Conservation (phyloP, 2,113 vertebrate species). For the Crotalus horridus region DNA sequence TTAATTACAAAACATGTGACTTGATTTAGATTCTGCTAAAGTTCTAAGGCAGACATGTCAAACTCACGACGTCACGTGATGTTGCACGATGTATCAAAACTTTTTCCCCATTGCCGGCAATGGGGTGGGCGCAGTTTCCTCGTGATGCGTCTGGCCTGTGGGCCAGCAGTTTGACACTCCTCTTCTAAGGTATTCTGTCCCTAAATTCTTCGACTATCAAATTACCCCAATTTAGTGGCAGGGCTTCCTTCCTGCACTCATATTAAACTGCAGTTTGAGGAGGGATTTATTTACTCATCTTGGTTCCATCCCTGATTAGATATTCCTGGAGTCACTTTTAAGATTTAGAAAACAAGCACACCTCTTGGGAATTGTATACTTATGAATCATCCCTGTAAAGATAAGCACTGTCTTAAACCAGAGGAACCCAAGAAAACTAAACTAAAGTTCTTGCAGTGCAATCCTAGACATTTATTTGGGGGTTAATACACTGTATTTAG, state of each 20-base stretch:
- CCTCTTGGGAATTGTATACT: background rate
- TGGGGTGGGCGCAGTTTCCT: too few species aligned
- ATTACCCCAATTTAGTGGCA: background rate
- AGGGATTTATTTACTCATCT: background rate
- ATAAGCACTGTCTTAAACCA: background rate
- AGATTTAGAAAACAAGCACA: background rate
- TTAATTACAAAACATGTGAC: background rate
- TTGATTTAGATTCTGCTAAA: background rate
- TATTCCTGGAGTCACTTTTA: background rate
- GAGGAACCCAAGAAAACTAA: background rate
- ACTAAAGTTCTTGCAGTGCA: background rate
- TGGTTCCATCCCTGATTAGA: background rate
- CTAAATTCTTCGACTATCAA: background rate
- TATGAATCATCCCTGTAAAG: background rate
- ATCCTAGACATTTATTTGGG: background rate
- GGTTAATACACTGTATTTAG: background rate
- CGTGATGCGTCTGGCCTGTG: too few species aligned
- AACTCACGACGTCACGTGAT: too few species aligned
- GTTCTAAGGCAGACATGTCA: background rate
- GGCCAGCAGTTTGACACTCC: too few species aligned
- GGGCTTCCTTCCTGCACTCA: background rate
- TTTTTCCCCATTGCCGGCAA: too few species aligned
- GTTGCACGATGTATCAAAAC: too few species aligned
- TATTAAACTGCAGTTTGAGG: background rate
- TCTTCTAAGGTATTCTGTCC: background rate